Percentiles rank a stretch among this genome's conserved stretches.
These are phyloP conservation scores for Centropus unirufus DNA, from an alignment of 2,113 vertebrate genomes.

Conservation along the genomic window DNA sequence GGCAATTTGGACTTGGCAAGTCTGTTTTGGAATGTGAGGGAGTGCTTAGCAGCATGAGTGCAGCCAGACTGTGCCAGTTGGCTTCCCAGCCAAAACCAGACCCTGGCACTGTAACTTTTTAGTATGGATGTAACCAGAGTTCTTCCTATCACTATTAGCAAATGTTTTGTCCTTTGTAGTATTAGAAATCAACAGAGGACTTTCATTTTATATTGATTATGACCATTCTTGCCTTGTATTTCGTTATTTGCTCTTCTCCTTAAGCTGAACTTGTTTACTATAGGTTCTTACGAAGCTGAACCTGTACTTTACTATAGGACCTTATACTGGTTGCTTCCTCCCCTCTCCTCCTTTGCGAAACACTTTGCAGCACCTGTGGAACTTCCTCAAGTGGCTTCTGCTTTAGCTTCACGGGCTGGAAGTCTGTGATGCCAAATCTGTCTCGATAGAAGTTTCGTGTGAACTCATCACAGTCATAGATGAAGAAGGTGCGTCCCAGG, in stretches of 20 bases:
- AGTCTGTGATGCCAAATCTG: conserved; percentile 81
- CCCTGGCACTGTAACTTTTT: neutral
- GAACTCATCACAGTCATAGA: conserved; percentile 90
- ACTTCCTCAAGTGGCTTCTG: conserved; percentile 59
- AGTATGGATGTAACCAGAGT: neutral
- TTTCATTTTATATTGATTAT: neutral
- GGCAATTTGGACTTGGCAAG: neutral
- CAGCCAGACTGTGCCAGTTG: neutral
- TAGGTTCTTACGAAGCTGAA: neutral
- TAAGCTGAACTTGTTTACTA: neutral
- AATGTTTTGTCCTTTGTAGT: neutral
- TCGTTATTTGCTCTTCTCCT: neutral
- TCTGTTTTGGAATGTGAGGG: neutral
- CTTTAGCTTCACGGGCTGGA: conserved; percentile 75
- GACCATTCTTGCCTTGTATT: neutral
- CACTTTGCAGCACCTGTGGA: conserved; percentile 67
- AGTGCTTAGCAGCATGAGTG: neutral
- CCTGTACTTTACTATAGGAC: neutral
- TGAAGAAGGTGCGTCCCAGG: conserved; percentile 86
- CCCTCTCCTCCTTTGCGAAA: neutral
- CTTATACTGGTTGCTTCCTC: neutral
- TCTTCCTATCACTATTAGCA: neutral
- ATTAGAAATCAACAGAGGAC: neutral
- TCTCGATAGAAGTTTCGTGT: conserved; percentile 84
- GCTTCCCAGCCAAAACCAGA: neutral